Conservation (phyloP, 2,113 vertebrate species). For the Glareola pratincola region DNA sequence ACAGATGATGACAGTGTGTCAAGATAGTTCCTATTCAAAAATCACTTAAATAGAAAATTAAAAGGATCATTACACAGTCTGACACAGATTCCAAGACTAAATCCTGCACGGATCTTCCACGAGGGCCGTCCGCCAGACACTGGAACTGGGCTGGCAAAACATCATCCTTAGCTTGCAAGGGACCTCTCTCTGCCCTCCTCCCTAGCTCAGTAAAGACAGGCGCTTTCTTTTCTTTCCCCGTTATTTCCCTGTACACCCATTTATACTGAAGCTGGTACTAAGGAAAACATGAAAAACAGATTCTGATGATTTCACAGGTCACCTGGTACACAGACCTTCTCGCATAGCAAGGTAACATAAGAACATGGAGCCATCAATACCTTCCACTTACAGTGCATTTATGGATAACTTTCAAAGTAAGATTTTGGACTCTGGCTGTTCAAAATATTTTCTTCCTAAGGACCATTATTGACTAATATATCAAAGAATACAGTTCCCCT, state of each 20-base stretch:
- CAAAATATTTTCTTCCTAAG: conserved; percentile 14
- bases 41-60: not conserved
- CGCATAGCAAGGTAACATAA: not conserved
- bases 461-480: conserved; percentile 67
- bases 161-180: not conserved
- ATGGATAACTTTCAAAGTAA: not conserved
- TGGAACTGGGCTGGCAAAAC: not conserved
- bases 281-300: not conserved
- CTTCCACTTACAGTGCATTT: not conserved
- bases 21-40: not conserved
- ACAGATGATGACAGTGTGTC: fast-evolving
- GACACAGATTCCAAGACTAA: not conserved
- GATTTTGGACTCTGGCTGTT: not conserved
- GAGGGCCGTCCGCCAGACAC: too few species aligned
- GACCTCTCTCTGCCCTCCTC: not conserved
- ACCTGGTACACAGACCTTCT: fast-evolving
- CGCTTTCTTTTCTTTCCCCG: not conserved
- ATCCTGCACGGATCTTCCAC: not conserved
- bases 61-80: not conserved
- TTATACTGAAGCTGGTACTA: not conserved
- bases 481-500: conserved; percentile 36
- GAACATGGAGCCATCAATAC: not conserved
- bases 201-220: not conserved
- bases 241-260: not conserved
- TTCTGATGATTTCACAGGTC: not conserved